Base-by-base conservation (phyloP, 1,140 invertebrate genomes). In the Procambarus clarkii region DNA sequence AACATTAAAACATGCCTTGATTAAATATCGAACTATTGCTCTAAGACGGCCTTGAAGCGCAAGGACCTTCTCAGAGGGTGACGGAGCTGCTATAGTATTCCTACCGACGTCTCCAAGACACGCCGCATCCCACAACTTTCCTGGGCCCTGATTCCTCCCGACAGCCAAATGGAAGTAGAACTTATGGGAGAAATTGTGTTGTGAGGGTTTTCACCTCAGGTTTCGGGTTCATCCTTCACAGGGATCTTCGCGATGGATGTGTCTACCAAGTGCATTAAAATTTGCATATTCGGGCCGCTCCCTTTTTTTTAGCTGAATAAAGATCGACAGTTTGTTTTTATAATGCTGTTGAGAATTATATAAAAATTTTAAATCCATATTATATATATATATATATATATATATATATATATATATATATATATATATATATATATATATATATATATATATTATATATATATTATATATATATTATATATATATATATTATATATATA, bases 121-220 rank as follows among this genome's bases (percentile, higher is more conserved):
- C 64, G 15, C 4, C 64, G 13, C 64, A 4, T 69, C 64, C 18
- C 13, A 18, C 4, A 2, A 18, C 64, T 69, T 18, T 5, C 13
- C 50, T 54, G 8, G 4, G 13, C 4, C 64, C 4, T 69, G 64
- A 69, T 69, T 18, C 21, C 64, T 18, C 64, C 4, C 21, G 64
- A 69, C 64, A 69, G 64, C 64, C 64, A 69, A 69, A 69, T 69
- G 64, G 64, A 69, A 69, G 64, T 69, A 69, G 64, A 69, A 69
- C 15, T 69, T 69, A 69, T 69, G 64, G 64, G 18, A 69, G 64
- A 69, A 69, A 69, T 69, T 69, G 64, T 69, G 64, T 69, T 69
- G 64, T n/a, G 64, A 5, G 64, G 64, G 64, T 21, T 69, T 69
- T 69, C 64, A 69, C 64, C 64, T 69, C 64, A 18, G 15, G 21